Conservation (phyloP, 2,797 vertebrate genomes). For the Arremon brunneinucha region DNA sequence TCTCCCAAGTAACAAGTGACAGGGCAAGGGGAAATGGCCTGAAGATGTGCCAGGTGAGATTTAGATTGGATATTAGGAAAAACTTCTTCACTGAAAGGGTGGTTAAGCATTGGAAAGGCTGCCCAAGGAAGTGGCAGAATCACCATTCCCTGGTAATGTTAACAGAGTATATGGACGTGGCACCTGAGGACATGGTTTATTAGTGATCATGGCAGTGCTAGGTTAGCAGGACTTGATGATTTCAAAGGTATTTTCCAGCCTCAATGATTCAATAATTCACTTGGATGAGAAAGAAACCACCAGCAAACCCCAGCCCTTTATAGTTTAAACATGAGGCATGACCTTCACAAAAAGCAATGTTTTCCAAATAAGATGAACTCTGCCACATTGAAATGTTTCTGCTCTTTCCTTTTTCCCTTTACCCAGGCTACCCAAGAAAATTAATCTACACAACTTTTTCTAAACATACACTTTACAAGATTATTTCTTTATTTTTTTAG, state of each 20-base stretch:
- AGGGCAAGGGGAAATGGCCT: background rate
- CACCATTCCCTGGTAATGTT: background rate
- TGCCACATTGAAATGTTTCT: background rate
- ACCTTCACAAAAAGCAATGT: background rate
- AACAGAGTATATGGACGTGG: background rate
- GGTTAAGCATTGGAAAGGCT: background rate
- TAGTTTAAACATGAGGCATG: background rate
- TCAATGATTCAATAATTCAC: background rate
- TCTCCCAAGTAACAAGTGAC: background rate
- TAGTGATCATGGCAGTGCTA: background rate
- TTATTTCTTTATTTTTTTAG: conserved; percentile 33
- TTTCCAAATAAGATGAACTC: background rate
- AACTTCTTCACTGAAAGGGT: background rate
- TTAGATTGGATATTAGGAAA: background rate
- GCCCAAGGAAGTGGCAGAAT: background rate
- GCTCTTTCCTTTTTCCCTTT: background rate
- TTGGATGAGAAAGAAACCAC: background rate
- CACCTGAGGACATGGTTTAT: background rate
- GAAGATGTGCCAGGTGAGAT: background rate
- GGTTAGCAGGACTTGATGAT: accelerated
- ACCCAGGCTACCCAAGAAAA: background rate
- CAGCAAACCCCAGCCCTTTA: background rate
- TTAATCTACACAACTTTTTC: background rate
- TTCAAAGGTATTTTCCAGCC: background rate
- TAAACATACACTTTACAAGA: background rate